Conservation (phyloP, 2,888 invertebrate species). For the Cylloceria caligata region DNA sequence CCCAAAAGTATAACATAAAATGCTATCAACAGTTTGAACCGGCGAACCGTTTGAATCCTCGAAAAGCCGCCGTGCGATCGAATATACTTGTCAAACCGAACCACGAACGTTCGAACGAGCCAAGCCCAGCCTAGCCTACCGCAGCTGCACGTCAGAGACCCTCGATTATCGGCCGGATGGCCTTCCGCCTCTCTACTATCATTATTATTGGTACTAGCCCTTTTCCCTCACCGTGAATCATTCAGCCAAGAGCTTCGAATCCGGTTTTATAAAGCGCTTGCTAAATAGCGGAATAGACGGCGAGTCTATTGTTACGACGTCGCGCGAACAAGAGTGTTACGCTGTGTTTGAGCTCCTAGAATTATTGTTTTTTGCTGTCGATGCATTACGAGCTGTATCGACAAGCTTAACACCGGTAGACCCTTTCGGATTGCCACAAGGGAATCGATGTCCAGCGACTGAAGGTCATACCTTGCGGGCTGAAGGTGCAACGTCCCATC, state of each 20-base stretch:
- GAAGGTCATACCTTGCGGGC: background rate
- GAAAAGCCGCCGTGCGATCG: too few species aligned
- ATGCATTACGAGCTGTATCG: background rate
- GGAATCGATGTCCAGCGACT: too few species aligned
- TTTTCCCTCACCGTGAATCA: background rate
- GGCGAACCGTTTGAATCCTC: too few species aligned
- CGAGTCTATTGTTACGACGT: conserved; percentile 2
- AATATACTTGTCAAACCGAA: too few species aligned
- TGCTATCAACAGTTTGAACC: too few species aligned
- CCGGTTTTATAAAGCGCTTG: background rate
- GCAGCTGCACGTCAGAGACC: background rate
- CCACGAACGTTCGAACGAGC: too few species aligned
- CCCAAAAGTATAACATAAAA: too few species aligned
- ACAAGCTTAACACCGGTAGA: background rate
- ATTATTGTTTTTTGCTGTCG: background rate
- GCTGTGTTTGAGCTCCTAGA: background rate
- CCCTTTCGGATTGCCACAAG: background rate
- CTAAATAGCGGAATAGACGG: background rate
- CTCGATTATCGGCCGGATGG: conserved; percentile 5
- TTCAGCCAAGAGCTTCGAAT: background rate
- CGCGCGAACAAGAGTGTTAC: background rate
- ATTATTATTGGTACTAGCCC: background rate
- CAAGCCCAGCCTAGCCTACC: too few species aligned
- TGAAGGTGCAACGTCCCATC: background rate
- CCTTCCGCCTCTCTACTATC: conserved; percentile 15